Base-by-base conservation (phyloP, 2,113 vertebrate genomes). In the Neodon shergylaensis region DNA sequence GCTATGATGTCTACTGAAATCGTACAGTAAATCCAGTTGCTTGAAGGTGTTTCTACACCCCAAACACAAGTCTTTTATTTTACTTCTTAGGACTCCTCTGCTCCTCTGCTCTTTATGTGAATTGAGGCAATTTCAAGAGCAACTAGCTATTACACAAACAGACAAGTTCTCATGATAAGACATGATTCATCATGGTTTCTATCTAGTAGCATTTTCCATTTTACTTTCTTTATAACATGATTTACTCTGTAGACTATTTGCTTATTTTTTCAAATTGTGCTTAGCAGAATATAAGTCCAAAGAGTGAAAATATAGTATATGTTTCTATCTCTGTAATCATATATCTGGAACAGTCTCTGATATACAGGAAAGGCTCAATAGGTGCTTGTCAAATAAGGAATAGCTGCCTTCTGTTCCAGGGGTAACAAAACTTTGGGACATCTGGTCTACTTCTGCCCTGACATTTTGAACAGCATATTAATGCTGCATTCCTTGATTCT, bases 401-500 rank as follows among this genome's bases (percentile, higher is more conserved):
- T 39, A 49, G 26, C 14, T 94, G 44, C 26, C 58, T 84, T 92
- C n/a, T 52, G 31, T 17, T 66, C 11, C 89, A 42, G 54, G 2
- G 72, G 19, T 39, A 96, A 76, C 22, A 84, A 91, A 96, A 91
- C 42, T 88, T 52, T 85, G 65, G 8, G 79, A 92, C 58, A 95
- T 58, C 81, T 90, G 76, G 11, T 81, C 26, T 73, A 85, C 66
- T 84, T 95, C 73, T 81, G 19, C 7, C 79, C 58, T 90, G 92
- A 54, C 24, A 89, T 94, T 95, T 97, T 84, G 68, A 92, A 42
- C n/a, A 94, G 28, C 72, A 77, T 81, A 49, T 73, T 90, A 95
- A 94, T 39, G 36, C 28, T 76, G 17, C 8, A 84, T 85, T 94
- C 68, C 73, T 94, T 92, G 44, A 95, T 73, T 96, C 94, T 73